phyloP scores from a whole-genome alignment of 2,888 invertebrate species.

The Brachyopa scutellaris region DNA sequence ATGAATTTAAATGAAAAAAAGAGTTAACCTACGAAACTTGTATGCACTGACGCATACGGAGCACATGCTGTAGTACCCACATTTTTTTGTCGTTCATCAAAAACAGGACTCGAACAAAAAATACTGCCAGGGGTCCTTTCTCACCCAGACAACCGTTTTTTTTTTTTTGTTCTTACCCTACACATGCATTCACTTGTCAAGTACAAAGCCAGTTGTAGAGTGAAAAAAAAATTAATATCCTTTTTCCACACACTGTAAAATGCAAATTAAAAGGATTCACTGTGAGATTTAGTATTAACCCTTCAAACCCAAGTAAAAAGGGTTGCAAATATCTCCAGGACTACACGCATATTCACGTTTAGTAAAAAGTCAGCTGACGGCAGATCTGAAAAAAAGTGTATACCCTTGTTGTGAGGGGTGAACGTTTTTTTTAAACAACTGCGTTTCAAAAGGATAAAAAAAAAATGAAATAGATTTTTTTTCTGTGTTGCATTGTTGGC shows the following conservation, averaged over 20 bases:
- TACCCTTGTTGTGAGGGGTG: constrained; percentile 55
- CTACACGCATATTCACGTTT: constrained; percentile 72
- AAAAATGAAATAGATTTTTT: constrained; percentile 16
- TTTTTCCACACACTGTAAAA: constrained; percentile 73
- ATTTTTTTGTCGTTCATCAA: constrained; percentile 74
- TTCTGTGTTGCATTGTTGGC: constrained; percentile 1
- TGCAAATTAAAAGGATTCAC: constrained; percentile 80
- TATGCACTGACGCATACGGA: constrained; percentile 72
- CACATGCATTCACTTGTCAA: constrained; percentile 80
- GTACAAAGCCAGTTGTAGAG: constrained; percentile 73
- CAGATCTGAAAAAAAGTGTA: constrained; percentile 29
- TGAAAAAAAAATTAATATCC: constrained; percentile 69
- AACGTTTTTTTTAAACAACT: constrained; percentile 42
- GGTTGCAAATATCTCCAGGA: constrained; percentile 78
- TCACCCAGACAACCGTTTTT: constrained; percentile 75
- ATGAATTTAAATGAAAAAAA: constrained; percentile 39
- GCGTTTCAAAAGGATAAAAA: not conserved
- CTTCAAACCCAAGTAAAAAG: constrained; percentile 75
- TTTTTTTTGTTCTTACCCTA: constrained; percentile 37
- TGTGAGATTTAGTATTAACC: constrained; percentile 69
- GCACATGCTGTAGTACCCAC: constrained; percentile 81
- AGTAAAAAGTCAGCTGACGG: constrained; percentile 62
- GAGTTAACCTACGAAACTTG: constrained; percentile 26
- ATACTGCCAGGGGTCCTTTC: constrained; percentile 73
- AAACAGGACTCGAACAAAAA: constrained; percentile 64